Evolutionary conservation across 2,797 vertebrate genomes (phyloP), one percentile per base, ranked within the genome.

Genomic region (Eulemur rubriventer): DNA sequence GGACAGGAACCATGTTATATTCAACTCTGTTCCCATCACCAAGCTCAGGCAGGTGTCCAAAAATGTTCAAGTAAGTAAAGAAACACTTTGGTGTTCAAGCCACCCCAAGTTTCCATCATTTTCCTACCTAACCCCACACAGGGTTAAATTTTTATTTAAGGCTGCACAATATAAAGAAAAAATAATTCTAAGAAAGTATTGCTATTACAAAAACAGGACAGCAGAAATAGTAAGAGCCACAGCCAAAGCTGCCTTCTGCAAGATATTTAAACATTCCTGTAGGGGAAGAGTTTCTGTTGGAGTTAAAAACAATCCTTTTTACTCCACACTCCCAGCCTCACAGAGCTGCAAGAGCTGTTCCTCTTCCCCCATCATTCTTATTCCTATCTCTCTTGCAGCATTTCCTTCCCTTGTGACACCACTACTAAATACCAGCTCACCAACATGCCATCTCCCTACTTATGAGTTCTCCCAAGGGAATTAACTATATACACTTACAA

Each of bases 81-180:
- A 57, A 73, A 52, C 24, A 79, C 79, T 57, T 78, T 28, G 22
- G 26, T 59, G 38, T 78, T 87, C 46, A 69, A 80, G 69, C 12
- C 63, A 70, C 72, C 78, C 50, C 55, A 75, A 43, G 18, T 67
- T 88, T 75, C 72, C 59, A 75, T 80, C 43, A 85, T 88, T 76
- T 83, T 87, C 69, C 46, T 90, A 59, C 52, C 38, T 61, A 75
- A 84, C 20, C 14, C 12, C 38, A 91, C 33, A 65, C 2, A 85
- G 73, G 59, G 41, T 41, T 55, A 87, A 65, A 69, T 46, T 61
- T 82, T 89, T 84, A 84, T 73, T 86, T 88, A 91, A 94, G n/a
- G 13, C 13, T 41, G 48, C 46, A 69, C 30, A 63, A 83, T 38
- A 76, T 43, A 48, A 76, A 76, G 13, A 78, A 52, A 69, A 35